Conservation (phyloP, 2,797 vertebrate genomes). For the Myotis myotis region DNA sequence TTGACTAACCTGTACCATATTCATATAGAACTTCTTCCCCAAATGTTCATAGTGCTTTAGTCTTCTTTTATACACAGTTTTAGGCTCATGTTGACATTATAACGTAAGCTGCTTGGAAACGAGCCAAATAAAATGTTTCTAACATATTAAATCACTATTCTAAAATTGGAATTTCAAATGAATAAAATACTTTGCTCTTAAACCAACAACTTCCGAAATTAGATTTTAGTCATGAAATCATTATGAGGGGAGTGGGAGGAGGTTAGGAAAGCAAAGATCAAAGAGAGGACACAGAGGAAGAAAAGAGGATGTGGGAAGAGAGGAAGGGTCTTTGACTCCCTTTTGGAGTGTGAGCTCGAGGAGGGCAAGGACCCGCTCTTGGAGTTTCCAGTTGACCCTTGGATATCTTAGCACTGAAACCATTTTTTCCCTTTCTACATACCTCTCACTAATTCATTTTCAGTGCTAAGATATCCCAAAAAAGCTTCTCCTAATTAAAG, state of each 20-base stretch:
- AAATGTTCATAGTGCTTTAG: background rate
- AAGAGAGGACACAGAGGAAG: background rate
- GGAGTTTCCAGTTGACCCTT: background rate
- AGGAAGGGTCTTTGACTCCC: background rate
- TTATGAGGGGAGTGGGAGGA: background rate
- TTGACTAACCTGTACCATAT: background rate
- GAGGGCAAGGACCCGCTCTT: background rate
- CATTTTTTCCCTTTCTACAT: too few relatives aligned
- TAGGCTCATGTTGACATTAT: conserved; percentile 25
- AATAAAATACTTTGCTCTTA: conserved; percentile 55
- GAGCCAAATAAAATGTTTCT: conserved; percentile 23
- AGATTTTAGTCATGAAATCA: background rate
- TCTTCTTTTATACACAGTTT: conserved; percentile 18
- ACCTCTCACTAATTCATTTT: background rate
- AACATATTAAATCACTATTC: conserved; percentile 45
- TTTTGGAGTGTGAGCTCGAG: background rate
- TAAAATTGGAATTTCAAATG: conserved; percentile 64
- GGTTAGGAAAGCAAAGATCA: background rate
- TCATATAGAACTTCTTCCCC: background rate
- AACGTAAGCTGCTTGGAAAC: conserved; percentile 33
- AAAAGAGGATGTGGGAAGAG: too few relatives aligned
- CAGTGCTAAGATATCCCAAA: background rate
- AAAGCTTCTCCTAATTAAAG: background rate
- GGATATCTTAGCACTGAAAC: too few relatives aligned
- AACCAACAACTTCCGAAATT: conserved; percentile 39